phyloP scores from a whole-genome alignment of 2,113 vertebrate genomes.

The Podarcis cretensis region DNA sequence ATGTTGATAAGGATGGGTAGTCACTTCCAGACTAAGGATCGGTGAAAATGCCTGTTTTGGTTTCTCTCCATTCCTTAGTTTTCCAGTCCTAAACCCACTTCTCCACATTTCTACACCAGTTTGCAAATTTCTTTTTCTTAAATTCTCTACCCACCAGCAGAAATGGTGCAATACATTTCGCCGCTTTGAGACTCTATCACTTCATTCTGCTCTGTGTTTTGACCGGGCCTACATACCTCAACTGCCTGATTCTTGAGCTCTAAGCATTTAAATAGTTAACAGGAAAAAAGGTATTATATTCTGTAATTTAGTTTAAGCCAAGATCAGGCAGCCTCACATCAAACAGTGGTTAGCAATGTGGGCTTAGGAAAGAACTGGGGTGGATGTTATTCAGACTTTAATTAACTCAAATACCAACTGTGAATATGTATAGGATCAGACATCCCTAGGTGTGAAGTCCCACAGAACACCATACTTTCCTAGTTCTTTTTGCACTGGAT shows the following conservation, averaged over 20 bases:
- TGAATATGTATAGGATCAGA: conserved; percentile 28
- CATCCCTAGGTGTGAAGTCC: conserved; percentile 6
- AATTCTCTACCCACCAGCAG: not conserved
- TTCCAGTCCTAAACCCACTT: too few species aligned
- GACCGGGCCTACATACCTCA: not conserved
- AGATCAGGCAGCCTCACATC: conserved; percentile 1
- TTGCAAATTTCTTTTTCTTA: not conserved
- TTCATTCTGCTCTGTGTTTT: not conserved
- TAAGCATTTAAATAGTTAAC: conserved; percentile 26
- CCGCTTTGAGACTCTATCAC: not conserved
- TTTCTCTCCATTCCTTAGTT: too few species aligned
- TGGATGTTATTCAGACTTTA: conserved; percentile 33
- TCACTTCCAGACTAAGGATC: too few species aligned
- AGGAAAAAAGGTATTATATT: not conserved
- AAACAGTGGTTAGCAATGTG: conserved; percentile 25
- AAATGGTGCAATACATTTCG: not conserved
- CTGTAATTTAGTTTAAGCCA: conserved; percentile 16
- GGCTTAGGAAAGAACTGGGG: conserved; percentile 6
- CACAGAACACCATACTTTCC: conserved; percentile 16
- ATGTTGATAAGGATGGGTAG: too few species aligned
- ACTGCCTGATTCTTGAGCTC: not conserved
- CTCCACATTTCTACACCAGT: too few species aligned
- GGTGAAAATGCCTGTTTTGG: too few species aligned
- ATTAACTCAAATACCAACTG: conserved; percentile 39
- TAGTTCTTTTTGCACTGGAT: conserved; percentile 18